Conservation (phyloP, 1,140 invertebrate species). For the Calephelis virginiensis region DNA sequence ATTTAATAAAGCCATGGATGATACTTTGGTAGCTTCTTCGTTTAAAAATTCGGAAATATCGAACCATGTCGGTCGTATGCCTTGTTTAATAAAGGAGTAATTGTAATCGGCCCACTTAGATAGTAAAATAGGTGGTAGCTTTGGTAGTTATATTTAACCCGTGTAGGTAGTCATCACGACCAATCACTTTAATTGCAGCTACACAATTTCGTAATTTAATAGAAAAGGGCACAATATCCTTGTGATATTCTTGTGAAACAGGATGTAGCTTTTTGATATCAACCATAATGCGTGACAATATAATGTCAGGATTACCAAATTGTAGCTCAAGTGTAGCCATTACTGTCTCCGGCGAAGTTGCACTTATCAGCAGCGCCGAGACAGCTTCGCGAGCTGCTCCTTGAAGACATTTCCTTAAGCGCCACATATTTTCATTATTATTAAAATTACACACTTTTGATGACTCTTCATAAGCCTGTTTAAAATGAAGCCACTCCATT, state of each 20-base stretch:
- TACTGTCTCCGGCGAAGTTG: not conserved
- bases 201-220: too few relatives aligned
- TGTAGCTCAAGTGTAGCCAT: not conserved
- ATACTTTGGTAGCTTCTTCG: too few relatives aligned
- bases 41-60: too few relatives aligned
- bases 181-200: slow-evolving; percentile 12
- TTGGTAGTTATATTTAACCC: slow-evolving; percentile 15
- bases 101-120: slow-evolving; percentile 24
- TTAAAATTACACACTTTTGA: not conserved
- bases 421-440: slow-evolving; percentile 27
- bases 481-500: slow-evolving; percentile 36
- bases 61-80: too few relatives aligned
- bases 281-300: not conserved
- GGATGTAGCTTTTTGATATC: slow-evolving; percentile 20
- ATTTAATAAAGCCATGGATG: too few relatives aligned
- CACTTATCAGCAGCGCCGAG: slow-evolving; percentile 30
- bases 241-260: slow-evolving; percentile 16
- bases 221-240: too few relatives aligned
- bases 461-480: slow-evolving; percentile 33
- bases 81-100: not conserved
- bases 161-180: slow-evolving; percentile 19
- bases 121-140: slow-evolving; percentile 22
- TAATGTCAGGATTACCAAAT: not conserved
- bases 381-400: slow-evolving; percentile 38
- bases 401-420: slow-evolving; percentile 30